These are phyloP conservation scores for Pterophyllum scalare DNA, from an alignment of 2,113 vertebrate genomes.

Conservation along the genomic window DNA sequence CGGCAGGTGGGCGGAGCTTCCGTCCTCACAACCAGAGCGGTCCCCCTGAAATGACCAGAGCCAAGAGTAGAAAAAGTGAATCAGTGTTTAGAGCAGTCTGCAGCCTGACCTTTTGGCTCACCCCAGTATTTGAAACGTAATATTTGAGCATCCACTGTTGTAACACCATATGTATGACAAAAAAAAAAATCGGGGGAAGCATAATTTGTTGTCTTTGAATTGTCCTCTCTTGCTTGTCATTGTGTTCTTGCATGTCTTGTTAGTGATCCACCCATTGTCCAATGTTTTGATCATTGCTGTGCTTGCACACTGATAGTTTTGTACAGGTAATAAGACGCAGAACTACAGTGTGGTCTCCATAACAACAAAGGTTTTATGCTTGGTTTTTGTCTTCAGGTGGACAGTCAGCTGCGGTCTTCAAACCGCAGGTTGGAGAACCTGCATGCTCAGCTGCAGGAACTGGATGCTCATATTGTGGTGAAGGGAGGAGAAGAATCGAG, in stretches of 20 bases:
- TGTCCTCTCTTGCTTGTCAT: neutral
- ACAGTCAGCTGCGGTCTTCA: constrained; percentile 89
- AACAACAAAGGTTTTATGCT: neutral
- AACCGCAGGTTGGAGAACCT: constrained; percentile 87
- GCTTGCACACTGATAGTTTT: neutral
- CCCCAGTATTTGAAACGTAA: no score
- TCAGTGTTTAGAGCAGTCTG: neutral
- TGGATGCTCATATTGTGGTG: constrained; percentile 89
- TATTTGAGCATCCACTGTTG: no score
- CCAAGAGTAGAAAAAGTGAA: neutral
- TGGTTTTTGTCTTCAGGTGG: constrained; percentile 74
- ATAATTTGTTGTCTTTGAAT: neutral
- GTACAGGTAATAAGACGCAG: neutral
- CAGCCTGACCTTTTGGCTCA: neutral
- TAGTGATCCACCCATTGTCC: neutral
- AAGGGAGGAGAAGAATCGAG: constrained; percentile 81
- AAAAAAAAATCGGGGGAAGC: neutral
- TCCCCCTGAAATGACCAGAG: neutral
- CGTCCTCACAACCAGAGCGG: no score
- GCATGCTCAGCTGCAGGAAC: constrained; percentile 88
- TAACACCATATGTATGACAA: neutral
- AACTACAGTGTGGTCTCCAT: neutral
- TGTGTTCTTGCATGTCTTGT: neutral
- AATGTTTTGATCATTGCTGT: neutral
- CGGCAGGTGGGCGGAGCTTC: no score